Conservation (phyloP, 2,113 vertebrate species). For the Polypterus senegalus region DNA sequence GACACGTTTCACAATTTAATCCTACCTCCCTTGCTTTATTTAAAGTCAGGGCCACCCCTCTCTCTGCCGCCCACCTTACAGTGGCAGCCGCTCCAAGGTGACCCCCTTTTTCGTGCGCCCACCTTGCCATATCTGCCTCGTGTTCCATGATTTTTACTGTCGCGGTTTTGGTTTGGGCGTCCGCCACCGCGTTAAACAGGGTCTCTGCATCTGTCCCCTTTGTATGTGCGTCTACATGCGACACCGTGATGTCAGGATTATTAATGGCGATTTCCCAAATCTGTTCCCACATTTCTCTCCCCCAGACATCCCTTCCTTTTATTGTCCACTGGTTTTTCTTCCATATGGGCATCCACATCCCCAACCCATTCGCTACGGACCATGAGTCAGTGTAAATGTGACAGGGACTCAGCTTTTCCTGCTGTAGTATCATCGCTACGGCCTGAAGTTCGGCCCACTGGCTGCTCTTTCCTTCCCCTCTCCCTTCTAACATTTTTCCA, state of each 20-base stretch:
- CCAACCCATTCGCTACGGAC: background rate
- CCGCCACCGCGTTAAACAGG: background rate
- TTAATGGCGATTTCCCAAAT: no score
- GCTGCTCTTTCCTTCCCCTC: background rate
- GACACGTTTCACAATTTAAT: background rate
- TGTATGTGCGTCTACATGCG: background rate
- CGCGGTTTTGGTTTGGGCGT: no score
- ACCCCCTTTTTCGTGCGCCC: background rate
- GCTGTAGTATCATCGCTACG: background rate
- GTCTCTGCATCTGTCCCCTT: background rate
- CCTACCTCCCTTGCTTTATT: background rate
- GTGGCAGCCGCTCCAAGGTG: constrained; percentile 6
- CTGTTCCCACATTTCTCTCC: no score
- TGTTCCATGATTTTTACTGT: no score
- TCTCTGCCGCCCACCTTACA: background rate
- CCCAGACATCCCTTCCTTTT: no score
- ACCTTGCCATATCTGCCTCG: background rate
- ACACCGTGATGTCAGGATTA: background rate
- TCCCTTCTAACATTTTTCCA: background rate
- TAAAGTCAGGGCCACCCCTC: background rate
- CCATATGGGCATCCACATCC: no score
- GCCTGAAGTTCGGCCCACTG: background rate
- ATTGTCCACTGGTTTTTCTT: no score
- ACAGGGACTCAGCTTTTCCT: background rate
- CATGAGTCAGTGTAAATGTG: background rate